Evolutionary conservation across 2,113 vertebrate species (phyloP).

Genomic region (Xyrauchen texanus): DNA sequence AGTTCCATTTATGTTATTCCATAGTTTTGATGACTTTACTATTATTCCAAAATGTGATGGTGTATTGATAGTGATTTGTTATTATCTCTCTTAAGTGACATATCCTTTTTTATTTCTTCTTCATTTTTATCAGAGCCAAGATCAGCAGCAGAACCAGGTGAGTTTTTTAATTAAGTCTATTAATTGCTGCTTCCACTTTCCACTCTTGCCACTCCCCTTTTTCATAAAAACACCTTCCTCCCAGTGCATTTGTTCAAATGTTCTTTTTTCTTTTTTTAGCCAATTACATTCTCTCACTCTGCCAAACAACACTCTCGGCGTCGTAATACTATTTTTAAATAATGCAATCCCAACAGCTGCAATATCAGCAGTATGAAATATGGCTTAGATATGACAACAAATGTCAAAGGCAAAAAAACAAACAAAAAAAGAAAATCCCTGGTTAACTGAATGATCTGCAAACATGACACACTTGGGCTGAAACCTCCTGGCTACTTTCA

Average conservation of each 20-base stretch:
- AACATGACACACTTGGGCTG: background rate
- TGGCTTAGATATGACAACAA: background rate
- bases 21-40: no score
- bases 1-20: no score
- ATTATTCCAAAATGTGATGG: no score
- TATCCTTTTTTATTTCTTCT: background rate
- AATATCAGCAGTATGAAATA: background rate
- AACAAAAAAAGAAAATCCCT: no score
- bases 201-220: background rate
- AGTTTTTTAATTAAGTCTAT: conserved; percentile 55
- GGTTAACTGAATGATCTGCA: no score
- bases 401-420: background rate
- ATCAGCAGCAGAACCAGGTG: conserved; percentile 84
- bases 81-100: no score
- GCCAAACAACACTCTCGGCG: background rate
- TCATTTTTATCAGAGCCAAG: conserved; percentile 78
- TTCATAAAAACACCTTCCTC: conserved; percentile 26
- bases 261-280: no score
- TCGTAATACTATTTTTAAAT: background rate
- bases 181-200: background rate
- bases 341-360: background rate
- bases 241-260: no score
- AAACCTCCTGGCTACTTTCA: no score
- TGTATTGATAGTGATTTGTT: no score
- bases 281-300: no score